These are phyloP conservation scores for Pollimyrus isidori DNA, from an alignment of 2,113 vertebrate species.

Conservation along the genomic window DNA sequence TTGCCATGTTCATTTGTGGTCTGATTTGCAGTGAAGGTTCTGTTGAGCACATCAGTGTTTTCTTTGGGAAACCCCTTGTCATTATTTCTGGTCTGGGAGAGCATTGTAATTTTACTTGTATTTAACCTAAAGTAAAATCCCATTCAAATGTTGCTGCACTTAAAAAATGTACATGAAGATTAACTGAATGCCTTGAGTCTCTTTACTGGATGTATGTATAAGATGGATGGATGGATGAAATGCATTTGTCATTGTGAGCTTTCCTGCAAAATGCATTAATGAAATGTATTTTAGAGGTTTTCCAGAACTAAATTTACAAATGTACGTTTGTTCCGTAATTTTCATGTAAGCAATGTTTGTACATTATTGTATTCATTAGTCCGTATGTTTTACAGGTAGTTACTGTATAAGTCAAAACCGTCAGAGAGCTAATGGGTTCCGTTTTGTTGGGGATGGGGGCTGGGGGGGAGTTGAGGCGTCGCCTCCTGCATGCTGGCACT, in stretches of 20 bases:
- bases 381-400: neutral
- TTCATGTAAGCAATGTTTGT: neutral
- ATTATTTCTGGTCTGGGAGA: neutral
- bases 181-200: neutral
- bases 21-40: neutral
- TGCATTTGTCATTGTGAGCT: neutral
- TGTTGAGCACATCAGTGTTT: neutral
- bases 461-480: no score
- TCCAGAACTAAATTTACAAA: neutral
- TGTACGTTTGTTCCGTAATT: neutral
- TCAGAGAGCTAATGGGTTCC: no score
- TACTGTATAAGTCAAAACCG: neutral
- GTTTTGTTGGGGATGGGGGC: no score
- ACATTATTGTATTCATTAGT: neutral
- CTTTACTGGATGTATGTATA: neutral
- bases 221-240: neutral
- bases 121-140: neutral
- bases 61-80: neutral
- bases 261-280: neutral
- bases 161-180: neutral
- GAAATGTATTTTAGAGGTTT: neutral
- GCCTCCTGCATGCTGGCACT: no score
- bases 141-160: neutral
- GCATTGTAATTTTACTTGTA: neutral
- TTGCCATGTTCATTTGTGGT: neutral